Conservation (phyloP, 2,113 vertebrate species). For the Microtus montanus region DNA sequence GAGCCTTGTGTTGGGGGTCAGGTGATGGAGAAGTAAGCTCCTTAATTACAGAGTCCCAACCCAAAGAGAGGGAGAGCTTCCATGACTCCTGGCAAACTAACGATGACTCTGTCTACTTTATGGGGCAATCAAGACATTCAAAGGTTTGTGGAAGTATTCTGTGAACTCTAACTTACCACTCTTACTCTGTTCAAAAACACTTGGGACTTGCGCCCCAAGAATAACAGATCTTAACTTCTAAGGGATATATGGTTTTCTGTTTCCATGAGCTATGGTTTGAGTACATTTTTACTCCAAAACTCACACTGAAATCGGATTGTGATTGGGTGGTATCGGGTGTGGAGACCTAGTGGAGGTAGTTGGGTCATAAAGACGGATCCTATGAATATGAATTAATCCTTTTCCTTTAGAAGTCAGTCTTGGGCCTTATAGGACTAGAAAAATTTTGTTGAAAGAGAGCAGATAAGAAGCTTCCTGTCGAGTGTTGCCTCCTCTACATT, state of each 20-base stretch:
- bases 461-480: not conserved
- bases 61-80: not conserved
- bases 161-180: not conserved
- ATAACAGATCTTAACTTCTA: not conserved
- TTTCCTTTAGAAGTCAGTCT: not conserved
- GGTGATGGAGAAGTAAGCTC: not conserved
- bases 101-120: not conserved
- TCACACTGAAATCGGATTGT: not conserved
- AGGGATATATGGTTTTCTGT: not conserved
- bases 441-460: not conserved
- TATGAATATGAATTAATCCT: not conserved
- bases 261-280: not conserved
- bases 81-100: not conserved
- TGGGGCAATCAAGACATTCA: not conserved
- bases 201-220: not conserved
- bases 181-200: not conserved
- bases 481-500: too few species aligned
- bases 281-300: not conserved
- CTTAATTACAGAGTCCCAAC: not conserved
- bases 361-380: not conserved
- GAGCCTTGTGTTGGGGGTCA: not conserved
- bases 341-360: not conserved
- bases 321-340: not conserved
- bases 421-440: not conserved
- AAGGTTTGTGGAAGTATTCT: not conserved